Percentiles rank a stretch among this genome's conserved stretches.
Conservation (phyloP, 1,140 invertebrate species). For the Drepana arcuata region DNA sequence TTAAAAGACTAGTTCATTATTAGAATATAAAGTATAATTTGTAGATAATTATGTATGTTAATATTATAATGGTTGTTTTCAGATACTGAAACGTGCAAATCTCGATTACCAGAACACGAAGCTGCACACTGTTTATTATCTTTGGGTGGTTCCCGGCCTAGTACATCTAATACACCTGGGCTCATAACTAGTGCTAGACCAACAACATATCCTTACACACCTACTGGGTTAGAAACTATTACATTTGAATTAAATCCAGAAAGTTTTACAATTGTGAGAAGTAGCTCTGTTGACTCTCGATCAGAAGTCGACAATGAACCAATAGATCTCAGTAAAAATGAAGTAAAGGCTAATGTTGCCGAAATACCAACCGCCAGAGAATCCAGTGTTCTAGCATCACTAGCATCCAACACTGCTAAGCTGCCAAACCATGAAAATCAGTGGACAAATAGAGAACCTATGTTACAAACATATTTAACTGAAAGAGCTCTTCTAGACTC, state of each 20-base stretch:
- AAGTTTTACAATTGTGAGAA: slow-evolving; percentile 27
- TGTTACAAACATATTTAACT: slow-evolving; percentile 83
- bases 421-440: slow-evolving; percentile 71
- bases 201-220: slow-evolving; percentile 76
- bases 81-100: slow-evolving; percentile 75
- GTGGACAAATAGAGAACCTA: slow-evolving; percentile 74
- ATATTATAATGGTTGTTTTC: slow-evolving; percentile 10
- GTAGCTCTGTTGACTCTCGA: slow-evolving; percentile 26
- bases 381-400: slow-evolving; percentile 75
- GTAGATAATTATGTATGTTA: not conserved
- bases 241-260: slow-evolving; percentile 40
- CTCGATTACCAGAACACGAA: slow-evolving; percentile 84
- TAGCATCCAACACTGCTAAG: slow-evolving; percentile 77
- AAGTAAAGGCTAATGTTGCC: slow-evolving; percentile 38
- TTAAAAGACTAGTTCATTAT: too few species aligned
- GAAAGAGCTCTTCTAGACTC: slow-evolving; percentile 82
- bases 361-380: slow-evolving; percentile 77
- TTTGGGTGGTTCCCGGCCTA: slow-evolving; percentile 71
- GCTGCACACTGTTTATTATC: slow-evolving; percentile 89
- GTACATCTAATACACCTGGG: slow-evolving; percentile 67
- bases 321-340: slow-evolving; percentile 74
- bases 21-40: too few species aligned
- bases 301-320: slow-evolving; percentile 64
- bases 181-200: slow-evolving; percentile 73
- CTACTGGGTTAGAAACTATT: slow-evolving; percentile 42